A percentile compares a stretch with the other conserved stretches of the same genome.
Conservation (phyloP, 92 coral and sea anemone species). For the Meandrina meandrites region DNA sequence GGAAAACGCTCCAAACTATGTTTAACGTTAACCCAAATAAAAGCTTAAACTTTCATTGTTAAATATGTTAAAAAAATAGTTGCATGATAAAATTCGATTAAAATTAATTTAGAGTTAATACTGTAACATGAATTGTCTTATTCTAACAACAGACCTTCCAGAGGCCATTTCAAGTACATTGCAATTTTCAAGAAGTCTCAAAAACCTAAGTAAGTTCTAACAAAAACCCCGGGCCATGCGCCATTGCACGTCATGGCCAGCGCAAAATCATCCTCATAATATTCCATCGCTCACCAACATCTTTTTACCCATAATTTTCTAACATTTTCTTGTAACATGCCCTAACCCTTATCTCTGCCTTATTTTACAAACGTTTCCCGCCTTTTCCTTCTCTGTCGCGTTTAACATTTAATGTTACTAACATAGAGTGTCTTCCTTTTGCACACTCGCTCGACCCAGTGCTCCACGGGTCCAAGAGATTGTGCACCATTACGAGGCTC, state of each 20-base stretch:
- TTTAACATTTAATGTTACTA: slow-evolving; percentile 51
- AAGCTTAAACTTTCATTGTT: not conserved
- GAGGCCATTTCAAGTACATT: slow-evolving; percentile 24
- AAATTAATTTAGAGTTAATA: not conserved
- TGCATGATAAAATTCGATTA: not conserved
- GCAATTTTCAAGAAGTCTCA: slow-evolving; percentile 25
- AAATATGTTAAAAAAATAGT: not conserved
- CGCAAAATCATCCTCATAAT: not conserved
- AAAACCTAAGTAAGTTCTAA: slow-evolving; percentile 21
- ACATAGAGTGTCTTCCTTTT: slow-evolving; percentile 39
- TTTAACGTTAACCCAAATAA: not conserved
- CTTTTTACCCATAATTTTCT: not conserved
- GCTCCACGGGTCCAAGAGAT: slow-evolving; percentile 78
- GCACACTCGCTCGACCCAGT: slow-evolving; percentile 39
- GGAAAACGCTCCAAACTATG: not conserved
- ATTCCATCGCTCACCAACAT: not conserved
- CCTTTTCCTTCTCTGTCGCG: not conserved
- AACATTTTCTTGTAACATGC: slow-evolving; percentile 5
- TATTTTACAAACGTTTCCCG: too few relatives aligned
- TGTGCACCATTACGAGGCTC: slow-evolving; percentile 71
- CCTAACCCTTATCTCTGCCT: not conserved
- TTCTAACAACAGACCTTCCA: slow-evolving; percentile 24
- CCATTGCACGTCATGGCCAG: not conserved
- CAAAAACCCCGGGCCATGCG: slow-evolving; percentile 5
- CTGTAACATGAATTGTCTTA: slow-evolving; percentile 10